These are phyloP conservation scores for Batillaria attramentaria DNA, from an alignment of 1,140 invertebrate genomes.

Conservation along the genomic window DNA sequence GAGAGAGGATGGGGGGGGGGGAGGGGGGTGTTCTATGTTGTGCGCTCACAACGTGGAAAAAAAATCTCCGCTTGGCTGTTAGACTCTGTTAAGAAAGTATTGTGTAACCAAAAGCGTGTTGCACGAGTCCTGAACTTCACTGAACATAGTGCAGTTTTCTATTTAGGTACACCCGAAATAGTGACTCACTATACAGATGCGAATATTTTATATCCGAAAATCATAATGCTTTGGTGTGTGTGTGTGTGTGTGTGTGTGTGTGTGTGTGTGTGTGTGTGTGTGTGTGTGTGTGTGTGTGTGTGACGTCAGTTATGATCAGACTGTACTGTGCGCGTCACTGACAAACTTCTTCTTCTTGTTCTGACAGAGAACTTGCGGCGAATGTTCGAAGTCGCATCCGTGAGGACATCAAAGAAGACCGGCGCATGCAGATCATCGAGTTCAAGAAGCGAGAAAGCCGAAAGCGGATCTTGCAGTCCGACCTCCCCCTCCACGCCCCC, in stretches of 20 bases:
- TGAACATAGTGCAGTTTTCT: too few relatives aligned
- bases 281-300: neutral
- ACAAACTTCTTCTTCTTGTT: conserved; percentile 2
- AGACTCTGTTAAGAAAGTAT: too few relatives aligned
- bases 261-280: neutral
- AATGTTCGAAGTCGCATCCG: conserved; percentile 58
- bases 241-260: conserved; percentile 16
- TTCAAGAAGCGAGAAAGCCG: conserved; percentile 53
- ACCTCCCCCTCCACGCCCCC: conserved; percentile 36
- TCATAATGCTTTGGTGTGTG: neutral
- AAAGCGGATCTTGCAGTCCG: conserved; percentile 45
- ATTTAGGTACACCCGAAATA: too few relatives aligned
- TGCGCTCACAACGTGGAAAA: too few relatives aligned
- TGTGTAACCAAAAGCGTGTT: too few relatives aligned
- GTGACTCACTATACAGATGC: too few relatives aligned
- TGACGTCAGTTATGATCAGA: neutral
- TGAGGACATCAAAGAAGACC: conserved; percentile 54
- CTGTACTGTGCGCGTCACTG: too few relatives aligned
- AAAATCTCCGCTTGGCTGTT: too few relatives aligned
- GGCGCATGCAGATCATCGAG: conserved; percentile 45
- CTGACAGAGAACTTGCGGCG: conserved; percentile 50
- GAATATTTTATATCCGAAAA: too few relatives aligned
- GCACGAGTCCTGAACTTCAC: too few relatives aligned
- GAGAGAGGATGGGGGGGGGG: too few relatives aligned
- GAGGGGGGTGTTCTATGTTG: too few relatives aligned